Percentiles rank a stretch among this genome's conserved stretches.
Conservation (phyloP, 2,113 vertebrate genomes). For the Ophiodon elongatus region DNA sequence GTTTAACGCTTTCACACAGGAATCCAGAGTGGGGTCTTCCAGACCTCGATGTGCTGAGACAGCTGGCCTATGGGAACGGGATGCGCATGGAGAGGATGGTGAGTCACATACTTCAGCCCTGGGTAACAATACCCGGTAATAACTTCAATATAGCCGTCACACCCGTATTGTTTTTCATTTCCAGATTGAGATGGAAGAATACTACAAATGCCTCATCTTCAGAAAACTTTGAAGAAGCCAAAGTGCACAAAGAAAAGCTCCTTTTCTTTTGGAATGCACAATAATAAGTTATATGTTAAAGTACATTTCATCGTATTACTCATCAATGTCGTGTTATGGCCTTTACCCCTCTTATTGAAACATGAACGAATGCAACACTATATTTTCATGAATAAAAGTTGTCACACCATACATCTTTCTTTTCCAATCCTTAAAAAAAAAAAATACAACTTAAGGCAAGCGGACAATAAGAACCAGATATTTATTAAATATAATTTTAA, state of each 20-base stretch:
- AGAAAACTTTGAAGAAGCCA: constrained; percentile 70
- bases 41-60: constrained; percentile 82
- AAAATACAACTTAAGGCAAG: background rate
- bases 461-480: constrained; percentile 84
- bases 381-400: constrained; percentile 34
- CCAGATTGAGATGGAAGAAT: constrained; percentile 84
- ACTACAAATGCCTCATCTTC: constrained; percentile 83
- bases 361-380: background rate
- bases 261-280: background rate
- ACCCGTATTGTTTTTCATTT: constrained; percentile 28
- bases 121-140: background rate
- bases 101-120: constrained; percentile 17
- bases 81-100: constrained; percentile 82
- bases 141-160: background rate
- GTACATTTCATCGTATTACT: background rate
- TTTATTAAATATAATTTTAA: constrained; percentile 89
- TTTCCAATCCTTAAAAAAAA: constrained; percentile 9
- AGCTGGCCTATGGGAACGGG: constrained; percentile 75
- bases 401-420: background rate
- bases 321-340: background rate
- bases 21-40: constrained; percentile 85
- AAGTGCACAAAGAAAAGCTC: background rate
- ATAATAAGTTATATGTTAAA: background rate
- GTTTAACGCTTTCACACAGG: constrained; percentile 50
- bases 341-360: background rate